Percentiles rank a stretch among this genome's conserved stretches.
phyloP scores from a whole-genome alignment of 2,797 vertebrate species.

The Crocidura indochinensis region DNA sequence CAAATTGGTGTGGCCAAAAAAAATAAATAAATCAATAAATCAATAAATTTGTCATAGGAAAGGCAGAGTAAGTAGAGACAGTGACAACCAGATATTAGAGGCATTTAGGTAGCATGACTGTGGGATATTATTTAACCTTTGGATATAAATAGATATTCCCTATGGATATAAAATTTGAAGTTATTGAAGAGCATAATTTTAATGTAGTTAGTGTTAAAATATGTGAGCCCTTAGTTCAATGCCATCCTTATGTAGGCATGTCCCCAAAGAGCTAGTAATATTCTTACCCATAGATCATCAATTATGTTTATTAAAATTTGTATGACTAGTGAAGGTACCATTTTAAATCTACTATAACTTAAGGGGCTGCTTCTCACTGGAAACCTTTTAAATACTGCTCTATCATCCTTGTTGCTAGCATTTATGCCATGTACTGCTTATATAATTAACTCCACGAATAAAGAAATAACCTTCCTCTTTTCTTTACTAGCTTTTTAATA shows the following conservation, averaged over 20 bases:
- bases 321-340: conserved; percentile 41
- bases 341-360: conserved; percentile 65
- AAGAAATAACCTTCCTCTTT: conserved; percentile 69
- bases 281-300: conserved; percentile 32
- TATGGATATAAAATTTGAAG: conserved; percentile 45
- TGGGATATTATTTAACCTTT: conserved; percentile 47
- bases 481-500: conserved; percentile 74
- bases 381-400: conserved; percentile 68
- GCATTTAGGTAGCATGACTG: not conserved
- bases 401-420: conserved; percentile 26
- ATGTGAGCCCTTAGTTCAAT: conserved; percentile 39
- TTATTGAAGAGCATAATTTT: not conserved
- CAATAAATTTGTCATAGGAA: not conserved
- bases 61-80: conserved; percentile 1
- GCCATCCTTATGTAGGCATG: not conserved
- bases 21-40: no score
- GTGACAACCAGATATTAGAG: not conserved
- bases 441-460: conserved; percentile 44
- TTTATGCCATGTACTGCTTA: conserved; percentile 14
- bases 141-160: not conserved
- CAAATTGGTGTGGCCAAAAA: no score
- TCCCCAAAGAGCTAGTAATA: conserved; percentile 42
- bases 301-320: conserved; percentile 52
- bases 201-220: conserved; percentile 1
- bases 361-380: conserved; percentile 64